Percentiles rank a stretch among this genome's conserved stretches.
These are phyloP conservation scores for Drosophila maculinotata DNA, from an alignment of 2,888 invertebrate species.

Conservation along the genomic window DNA sequence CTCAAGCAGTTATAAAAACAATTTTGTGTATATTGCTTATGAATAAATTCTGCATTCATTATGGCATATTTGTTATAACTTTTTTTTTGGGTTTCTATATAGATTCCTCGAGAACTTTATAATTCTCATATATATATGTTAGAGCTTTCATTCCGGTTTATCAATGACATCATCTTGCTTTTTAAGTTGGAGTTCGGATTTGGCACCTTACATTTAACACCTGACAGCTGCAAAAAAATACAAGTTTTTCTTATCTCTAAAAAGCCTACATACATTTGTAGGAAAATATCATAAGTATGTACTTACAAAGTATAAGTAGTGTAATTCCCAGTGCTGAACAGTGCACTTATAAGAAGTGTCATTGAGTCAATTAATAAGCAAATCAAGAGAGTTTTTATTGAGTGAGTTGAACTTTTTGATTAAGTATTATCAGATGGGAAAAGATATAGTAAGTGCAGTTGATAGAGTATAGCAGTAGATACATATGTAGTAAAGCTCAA, in stretches of 20 bases:
- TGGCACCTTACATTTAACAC: conserved; percentile 19
- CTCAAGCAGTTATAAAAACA: neutral
- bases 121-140: too few species aligned
- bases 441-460: too few species aligned
- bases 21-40: neutral
- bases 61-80: neutral
- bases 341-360: neutral
- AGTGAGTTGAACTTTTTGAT: too few species aligned
- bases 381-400: neutral
- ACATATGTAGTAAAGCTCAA: too few species aligned
- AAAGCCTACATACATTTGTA: neutral
- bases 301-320: neutral
- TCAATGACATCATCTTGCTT: too few species aligned
- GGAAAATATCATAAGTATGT: neutral
- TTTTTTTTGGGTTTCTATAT: too few species aligned
- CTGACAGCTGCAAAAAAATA: conserved; percentile 33
- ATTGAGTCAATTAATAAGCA: neutral
- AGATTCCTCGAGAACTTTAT: too few species aligned
- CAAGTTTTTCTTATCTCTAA: conserved; percentile 17
- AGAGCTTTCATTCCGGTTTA: too few species aligned
- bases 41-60: too few species aligned
- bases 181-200: too few species aligned
- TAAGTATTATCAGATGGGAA: too few species aligned
- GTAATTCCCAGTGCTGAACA: neutral
- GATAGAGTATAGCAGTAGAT: too few species aligned